These are phyloP conservation scores for Neosilurus hyrtlii DNA, from an alignment of 2,797 vertebrate genomes.

Conservation along the genomic window DNA sequence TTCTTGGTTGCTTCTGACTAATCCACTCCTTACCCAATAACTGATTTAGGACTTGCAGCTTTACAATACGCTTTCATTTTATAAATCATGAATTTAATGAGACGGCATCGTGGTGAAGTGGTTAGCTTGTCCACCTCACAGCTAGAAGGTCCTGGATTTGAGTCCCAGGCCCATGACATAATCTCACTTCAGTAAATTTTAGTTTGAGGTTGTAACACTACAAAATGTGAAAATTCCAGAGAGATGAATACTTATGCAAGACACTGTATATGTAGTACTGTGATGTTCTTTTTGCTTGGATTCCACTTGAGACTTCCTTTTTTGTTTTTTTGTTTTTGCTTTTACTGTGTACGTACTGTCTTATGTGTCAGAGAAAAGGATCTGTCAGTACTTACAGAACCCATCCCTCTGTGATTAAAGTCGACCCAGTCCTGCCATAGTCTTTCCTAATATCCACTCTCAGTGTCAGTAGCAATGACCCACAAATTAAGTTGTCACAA, in stretches of 20 bases:
- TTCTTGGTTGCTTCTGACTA: neutral
- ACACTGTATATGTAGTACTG: neutral
- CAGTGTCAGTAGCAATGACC: conserved; percentile 27
- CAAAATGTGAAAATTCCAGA: too few relatives aligned
- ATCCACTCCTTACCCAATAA: too few relatives aligned
- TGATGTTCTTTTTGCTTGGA: neutral
- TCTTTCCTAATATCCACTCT: conserved; percentile 1
- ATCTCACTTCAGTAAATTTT: neutral
- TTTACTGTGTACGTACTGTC: neutral
- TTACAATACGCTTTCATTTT: neutral
- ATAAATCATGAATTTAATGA: neutral
- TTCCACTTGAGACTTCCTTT: conserved; percentile 10
- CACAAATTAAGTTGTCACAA: conserved; percentile 34
- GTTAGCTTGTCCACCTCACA: too few relatives aligned
- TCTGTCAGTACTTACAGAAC: conserved; percentile 1
- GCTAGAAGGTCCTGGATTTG: too few relatives aligned
- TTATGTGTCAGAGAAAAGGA: neutral
- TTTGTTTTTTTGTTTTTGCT: neutral
- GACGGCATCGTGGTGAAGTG: too few relatives aligned
- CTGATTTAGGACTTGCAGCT: neutral
- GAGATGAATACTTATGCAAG: neutral
- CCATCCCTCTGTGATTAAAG: conserved; percentile 30
- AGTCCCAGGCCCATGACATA: neutral
- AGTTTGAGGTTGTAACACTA: too few relatives aligned
- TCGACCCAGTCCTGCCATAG: conserved; percentile 13